Base-by-base conservation (phyloP, 2,113 vertebrate species). In the Aplodontia rufa region DNA sequence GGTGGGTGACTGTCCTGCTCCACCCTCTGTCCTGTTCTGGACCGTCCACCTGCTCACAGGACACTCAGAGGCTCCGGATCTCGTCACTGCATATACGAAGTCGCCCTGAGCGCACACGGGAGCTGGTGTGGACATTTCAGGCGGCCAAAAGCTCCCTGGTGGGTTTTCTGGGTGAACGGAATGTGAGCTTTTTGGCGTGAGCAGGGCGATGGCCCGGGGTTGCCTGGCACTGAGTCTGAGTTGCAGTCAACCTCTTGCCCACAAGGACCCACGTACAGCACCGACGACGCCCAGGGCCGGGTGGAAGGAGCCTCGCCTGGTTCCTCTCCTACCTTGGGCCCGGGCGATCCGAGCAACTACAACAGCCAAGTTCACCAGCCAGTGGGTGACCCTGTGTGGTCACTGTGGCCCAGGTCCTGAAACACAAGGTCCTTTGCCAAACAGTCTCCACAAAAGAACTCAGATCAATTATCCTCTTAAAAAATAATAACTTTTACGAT, bases 401-500 rank as follows among this genome's bases (percentile, higher is more conserved):
- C 16, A 19, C n/a, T 30, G 26, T 3, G 3, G 62, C 79, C 84
- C 28, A 14, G 5, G 2, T 35, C 14, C 6, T 71, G 45, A 85
- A 83, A 72, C n/a, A 58, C 28, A 12, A 91, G 75, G 69, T 37
- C 55, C 37, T 92, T n/a, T 42, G 51, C 51, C 58, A 93, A 49
- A 28, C 35, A 13, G 4, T 74, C 88, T 87, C 45, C 53, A 35
- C 42, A 49, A 82, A 79, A 88, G 42, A 88, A 45, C 10, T 35
- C 22, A 87, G 49, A 32, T 69, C 60, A 72, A 30, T 83, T 51
- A 76, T 82, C 76, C 66, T 89, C 79, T 94, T 93, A 69, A 93
- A 95, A 82, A 53, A 62, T 49, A 85, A n/a, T 64, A 51, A 45
- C 26, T 85, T 91, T 74, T 51, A 74, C 94, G 72, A 91, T 16